Base-by-base conservation (phyloP, 2,113 vertebrate genomes). In the Morone chrysops region DNA sequence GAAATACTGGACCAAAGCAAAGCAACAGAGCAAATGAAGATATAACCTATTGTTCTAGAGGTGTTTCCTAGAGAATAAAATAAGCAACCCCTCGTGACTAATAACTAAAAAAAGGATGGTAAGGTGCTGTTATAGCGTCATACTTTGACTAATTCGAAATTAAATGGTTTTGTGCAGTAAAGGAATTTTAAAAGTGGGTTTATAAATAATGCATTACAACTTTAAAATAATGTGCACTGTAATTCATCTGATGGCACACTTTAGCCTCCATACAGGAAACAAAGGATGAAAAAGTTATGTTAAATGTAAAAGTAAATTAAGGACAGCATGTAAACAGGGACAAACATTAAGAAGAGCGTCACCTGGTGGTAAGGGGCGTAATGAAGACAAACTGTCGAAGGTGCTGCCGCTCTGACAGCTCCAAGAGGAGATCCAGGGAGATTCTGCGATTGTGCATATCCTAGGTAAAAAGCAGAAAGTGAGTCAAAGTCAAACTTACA, bases 381-480 rank as follows among this genome's bases (percentile, higher is more conserved):
- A 94, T 92, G 78, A 94, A 94, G 83, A 94, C 70, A 61, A 94
- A 94, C 83, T 94, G 93, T 3, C 91, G 87, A 25, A 87, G 92
- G 70, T 91, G 90, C 74, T 95, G 94, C 22, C 92, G 82, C 82
- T 93, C 90, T 0, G 92, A 93, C 13, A 94, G 82, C 77, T 92
- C 90, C 83, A 94, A 85, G 38, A 94, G 94, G 8, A 94, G 85
- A 83, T 94, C 90, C 84, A 94, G 62, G 36, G 91, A 94, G 69
- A 94, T 91, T 10, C 90, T 81, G 2, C 93, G 90, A 72, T 93
- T 94, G 75, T 93, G 93, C 92, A 94, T 94, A 57, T 94, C 93
- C 92, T 94, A 65, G 16, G 48, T 2, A 0, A 20, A 43, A 10
- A 9, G 25, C 6, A 9, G 53, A 31, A 74, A 75, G 43, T 60